Evolutionary conservation across 2,113 vertebrate species (phyloP).

Genomic region (Pteropus alecto): DNA sequence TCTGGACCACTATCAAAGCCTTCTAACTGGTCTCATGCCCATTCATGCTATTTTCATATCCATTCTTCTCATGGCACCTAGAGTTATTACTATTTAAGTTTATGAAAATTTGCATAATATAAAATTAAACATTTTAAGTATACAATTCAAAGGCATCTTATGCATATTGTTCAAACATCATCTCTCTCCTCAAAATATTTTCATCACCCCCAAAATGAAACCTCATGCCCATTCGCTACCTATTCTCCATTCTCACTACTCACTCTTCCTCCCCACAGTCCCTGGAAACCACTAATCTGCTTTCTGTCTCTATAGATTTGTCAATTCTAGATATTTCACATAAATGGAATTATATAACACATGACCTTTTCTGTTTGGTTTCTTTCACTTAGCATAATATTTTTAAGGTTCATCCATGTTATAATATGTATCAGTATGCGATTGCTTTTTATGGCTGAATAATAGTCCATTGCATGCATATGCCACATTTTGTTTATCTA

Average conservation of each 20-base stretch:
- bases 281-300: too few relatives aligned
- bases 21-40: neutral
- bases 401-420: neutral
- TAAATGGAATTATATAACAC: neutral
- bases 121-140: neutral
- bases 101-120: neutral
- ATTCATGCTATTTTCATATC: slow-evolving; percentile 29
- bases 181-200: neutral
- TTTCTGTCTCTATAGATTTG: too few relatives aligned
- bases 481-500: neutral
- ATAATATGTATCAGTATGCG: neutral
- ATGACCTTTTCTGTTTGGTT: neutral
- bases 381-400: neutral
- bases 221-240: too few relatives aligned
- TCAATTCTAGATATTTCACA: too few relatives aligned
- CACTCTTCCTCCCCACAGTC: too few relatives aligned
- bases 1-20: neutral
- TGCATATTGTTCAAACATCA: neutral
- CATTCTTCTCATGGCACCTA: neutral
- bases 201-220: too few relatives aligned
- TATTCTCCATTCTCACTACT: neutral
- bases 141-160: neutral
- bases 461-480: neutral
- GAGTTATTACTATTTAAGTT: neutral
- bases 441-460: neutral